Percentiles rank a stretch among this genome's conserved stretches.
Evolutionary conservation across 1,140 invertebrate species (phyloP).

Genomic region (Aphaenogaster ashmeadi): DNA sequence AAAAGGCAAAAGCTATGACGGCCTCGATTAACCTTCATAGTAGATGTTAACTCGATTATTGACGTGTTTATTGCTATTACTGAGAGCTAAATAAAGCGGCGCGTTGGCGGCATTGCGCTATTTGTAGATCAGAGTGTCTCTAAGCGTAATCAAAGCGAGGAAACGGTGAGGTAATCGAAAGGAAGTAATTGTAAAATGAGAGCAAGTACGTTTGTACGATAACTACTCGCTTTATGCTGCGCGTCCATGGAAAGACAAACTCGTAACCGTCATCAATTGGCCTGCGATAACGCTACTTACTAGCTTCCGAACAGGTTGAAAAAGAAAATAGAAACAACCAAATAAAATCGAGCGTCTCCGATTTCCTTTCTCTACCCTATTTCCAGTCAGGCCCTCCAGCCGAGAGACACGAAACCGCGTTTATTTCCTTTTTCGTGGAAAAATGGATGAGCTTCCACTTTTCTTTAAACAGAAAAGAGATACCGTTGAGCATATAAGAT

Average conservation of each 20-base stretch:
- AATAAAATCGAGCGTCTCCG: constrained; percentile 45
- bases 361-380: constrained; percentile 43
- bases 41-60: not conserved
- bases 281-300: constrained; percentile 35
- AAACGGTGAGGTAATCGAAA: constrained; percentile 13
- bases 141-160: not conserved
- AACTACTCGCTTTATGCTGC: constrained; percentile 5
- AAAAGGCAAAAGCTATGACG: no score
- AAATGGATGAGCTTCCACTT: not conserved
- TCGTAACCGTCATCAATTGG: not conserved
- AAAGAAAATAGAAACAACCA: constrained; percentile 45
- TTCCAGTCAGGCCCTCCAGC: not conserved
- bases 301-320: constrained; percentile 22
- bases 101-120: not conserved
- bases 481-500: not conserved
- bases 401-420: not conserved
- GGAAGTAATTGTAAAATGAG: constrained; percentile 21
- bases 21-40: no score
- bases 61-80: constrained; percentile 1
- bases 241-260: not conserved
- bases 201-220: constrained; percentile 1
- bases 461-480: not conserved
- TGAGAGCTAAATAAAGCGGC: not conserved
- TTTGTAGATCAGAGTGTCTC: not conserved
- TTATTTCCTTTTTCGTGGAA: constrained; percentile 1